Percentiles rank a stretch among this genome's conserved stretches.
Conservation (phyloP, 2,113 vertebrate species). For the Miniopterus natalensis region DNA sequence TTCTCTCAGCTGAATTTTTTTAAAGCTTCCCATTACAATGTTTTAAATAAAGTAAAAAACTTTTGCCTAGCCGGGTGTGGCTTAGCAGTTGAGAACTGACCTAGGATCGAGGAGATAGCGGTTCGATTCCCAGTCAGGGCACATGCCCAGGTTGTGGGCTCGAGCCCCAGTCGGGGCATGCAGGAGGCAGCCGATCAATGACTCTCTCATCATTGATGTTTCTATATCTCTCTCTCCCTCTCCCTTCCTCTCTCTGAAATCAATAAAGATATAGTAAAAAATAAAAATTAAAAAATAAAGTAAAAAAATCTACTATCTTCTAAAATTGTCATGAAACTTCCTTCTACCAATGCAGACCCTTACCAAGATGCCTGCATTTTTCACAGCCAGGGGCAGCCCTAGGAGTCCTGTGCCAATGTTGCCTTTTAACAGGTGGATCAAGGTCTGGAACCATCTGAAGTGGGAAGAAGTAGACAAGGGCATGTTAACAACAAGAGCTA, state of each 20-base stretch:
- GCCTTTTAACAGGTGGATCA: slow-evolving; percentile 97
- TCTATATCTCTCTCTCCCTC: too few relatives aligned
- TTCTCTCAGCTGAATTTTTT: not conserved
- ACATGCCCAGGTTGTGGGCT: too few relatives aligned
- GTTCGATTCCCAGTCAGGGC: too few relatives aligned
- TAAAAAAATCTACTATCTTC: not conserved
- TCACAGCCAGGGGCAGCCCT: slow-evolving; percentile 96
- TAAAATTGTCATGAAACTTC: not conserved
- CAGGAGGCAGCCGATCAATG: too few relatives aligned
- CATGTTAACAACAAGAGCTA: not conserved
- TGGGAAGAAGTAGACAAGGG: slow-evolving; percentile 25
- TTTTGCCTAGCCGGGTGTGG: too few relatives aligned
- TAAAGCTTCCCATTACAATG: not conserved
- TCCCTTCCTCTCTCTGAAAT: too few relatives aligned
- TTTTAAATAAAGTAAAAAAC: not conserved
- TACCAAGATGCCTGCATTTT: slow-evolving; percentile 97
- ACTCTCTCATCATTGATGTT: too few relatives aligned
- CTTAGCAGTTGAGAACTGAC: too few relatives aligned
- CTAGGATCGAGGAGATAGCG: too few relatives aligned
- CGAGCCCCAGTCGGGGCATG: too few relatives aligned
- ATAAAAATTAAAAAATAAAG: not conserved
- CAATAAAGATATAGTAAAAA: too few relatives aligned
- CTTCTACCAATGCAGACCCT: slow-evolving; percentile 56
- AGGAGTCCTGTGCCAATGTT: slow-evolving; percentile 97
- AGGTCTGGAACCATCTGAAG: slow-evolving; percentile 94